Evolutionary conservation across 92 coral and sea anemone species (phyloP).

Genomic region (Porites lobata): DNA sequence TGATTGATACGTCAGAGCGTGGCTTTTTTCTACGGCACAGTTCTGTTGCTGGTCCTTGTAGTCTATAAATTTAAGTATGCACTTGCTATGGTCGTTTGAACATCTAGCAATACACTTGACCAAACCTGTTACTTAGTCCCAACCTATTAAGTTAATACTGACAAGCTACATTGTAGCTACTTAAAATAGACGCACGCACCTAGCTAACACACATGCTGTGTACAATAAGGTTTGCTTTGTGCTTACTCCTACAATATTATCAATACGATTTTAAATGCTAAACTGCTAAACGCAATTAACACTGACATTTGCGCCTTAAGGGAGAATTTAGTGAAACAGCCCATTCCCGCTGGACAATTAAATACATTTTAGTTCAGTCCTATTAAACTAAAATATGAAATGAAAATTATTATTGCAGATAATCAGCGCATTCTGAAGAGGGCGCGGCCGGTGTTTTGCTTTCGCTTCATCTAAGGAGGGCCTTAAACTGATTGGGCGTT

Average conservation of each 20-base stretch:
- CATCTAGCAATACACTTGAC: background rate
- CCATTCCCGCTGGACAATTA: background rate
- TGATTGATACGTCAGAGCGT: background rate
- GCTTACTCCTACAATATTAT: slow-evolving; percentile 2
- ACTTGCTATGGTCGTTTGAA: background rate
- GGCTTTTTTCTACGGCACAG: background rate
- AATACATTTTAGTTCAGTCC: background rate
- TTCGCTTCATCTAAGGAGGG: too few relatives aligned
- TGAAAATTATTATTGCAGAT: too few relatives aligned
- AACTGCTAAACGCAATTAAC: background rate
- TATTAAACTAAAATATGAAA: too few relatives aligned
- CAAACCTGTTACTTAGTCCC: background rate
- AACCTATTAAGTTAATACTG: background rate
- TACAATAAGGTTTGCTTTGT: background rate
- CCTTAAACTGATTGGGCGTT: too few relatives aligned
- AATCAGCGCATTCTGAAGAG: too few relatives aligned
- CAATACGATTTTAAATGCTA: background rate
- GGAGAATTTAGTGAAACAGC: background rate
- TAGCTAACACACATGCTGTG: background rate
- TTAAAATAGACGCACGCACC: background rate
- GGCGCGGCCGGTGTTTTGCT: too few relatives aligned
- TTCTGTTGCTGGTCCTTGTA: background rate
- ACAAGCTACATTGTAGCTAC: slow-evolving; percentile 29
- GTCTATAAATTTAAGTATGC: background rate
- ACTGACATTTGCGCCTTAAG: background rate